Percentiles rank a stretch among this genome's conserved stretches.
Evolutionary conservation across 2,888 invertebrate species (phyloP).

Genomic region (Cotesia congregata): DNA sequence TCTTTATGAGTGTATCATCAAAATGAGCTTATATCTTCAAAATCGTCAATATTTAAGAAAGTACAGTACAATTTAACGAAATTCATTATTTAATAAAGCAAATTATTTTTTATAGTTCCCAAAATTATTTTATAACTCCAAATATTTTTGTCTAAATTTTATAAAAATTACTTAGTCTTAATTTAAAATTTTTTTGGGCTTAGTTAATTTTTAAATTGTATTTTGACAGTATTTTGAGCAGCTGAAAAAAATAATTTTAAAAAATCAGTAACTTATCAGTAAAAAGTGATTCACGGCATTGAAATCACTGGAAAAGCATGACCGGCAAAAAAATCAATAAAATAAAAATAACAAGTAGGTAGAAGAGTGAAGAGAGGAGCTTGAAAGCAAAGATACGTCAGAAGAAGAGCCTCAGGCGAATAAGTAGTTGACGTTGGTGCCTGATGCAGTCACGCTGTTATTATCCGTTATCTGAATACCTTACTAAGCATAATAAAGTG

Average conservation of each 20-base stretch:
- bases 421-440: slow-evolving; percentile 20
- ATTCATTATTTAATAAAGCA: no score
- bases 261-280: neutral
- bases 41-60: no score
- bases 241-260: neutral
- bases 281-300: neutral
- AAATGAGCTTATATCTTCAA: no score
- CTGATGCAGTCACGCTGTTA: slow-evolving; percentile 50
- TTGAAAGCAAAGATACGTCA: neutral
- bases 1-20: no score
- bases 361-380: neutral
- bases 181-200: no score
- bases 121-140: no score
- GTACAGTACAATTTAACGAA: no score
- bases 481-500: slow-evolving; percentile 60
- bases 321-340: neutral
- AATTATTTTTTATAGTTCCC: no score
- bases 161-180: no score
- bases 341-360: neutral
- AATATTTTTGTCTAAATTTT: no score
- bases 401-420: slow-evolving; percentile 34
- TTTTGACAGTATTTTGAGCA: no score
- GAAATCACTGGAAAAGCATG: neutral
- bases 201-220: no score
- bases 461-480: slow-evolving; percentile 58